Evolutionary conservation across 2,113 vertebrate species (phyloP).

Genomic region (Thamnaconus septentrionalis): DNA sequence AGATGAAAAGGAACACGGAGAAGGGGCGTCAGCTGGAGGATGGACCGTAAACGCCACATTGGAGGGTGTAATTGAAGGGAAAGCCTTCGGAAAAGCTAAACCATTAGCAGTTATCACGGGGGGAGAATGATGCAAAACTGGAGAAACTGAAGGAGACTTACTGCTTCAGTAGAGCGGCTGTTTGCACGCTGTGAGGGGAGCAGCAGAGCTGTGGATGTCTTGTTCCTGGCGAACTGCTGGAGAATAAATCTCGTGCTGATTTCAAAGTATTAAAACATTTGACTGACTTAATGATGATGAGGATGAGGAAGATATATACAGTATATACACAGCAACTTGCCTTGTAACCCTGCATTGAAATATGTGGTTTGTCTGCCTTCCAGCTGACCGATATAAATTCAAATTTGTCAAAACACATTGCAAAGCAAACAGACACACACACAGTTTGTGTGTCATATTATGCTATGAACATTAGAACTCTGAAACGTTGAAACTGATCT

Average conservation of each 20-base stretch:
- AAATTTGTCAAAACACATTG: slow-evolving; percentile 10
- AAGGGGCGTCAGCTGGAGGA: slow-evolving; percentile 34
- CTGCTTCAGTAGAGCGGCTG: slow-evolving; percentile 25
- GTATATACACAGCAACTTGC: too few relatives aligned
- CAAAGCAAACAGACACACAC: slow-evolving; percentile 30
- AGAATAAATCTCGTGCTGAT: neutral
- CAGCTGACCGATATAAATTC: too few relatives aligned
- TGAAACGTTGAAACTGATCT: too few relatives aligned
- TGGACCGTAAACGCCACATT: slow-evolving; percentile 34
- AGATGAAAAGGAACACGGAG: slow-evolving; percentile 20
- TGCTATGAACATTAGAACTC: too few relatives aligned
- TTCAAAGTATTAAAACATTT: too few relatives aligned
- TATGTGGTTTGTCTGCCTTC: too few relatives aligned
- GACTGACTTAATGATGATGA: too few relatives aligned
- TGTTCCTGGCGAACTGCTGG: slow-evolving; percentile 25
- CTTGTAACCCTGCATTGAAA: too few relatives aligned
- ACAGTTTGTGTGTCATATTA: too few relatives aligned
- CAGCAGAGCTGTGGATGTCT: slow-evolving; percentile 24
- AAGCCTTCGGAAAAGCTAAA: slow-evolving; percentile 32
- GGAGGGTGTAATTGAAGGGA: slow-evolving; percentile 42
- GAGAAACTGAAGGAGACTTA: slow-evolving; percentile 24
- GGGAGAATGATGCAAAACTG: slow-evolving; percentile 47
- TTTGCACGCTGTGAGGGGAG: slow-evolving; percentile 30
- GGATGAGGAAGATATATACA: neutral
- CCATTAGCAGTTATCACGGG: slow-evolving; percentile 33